These are phyloP conservation scores for Pocillopora verrucosa DNA, from an alignment of 64 coral and sea anemone species.

Conservation along the genomic window DNA sequence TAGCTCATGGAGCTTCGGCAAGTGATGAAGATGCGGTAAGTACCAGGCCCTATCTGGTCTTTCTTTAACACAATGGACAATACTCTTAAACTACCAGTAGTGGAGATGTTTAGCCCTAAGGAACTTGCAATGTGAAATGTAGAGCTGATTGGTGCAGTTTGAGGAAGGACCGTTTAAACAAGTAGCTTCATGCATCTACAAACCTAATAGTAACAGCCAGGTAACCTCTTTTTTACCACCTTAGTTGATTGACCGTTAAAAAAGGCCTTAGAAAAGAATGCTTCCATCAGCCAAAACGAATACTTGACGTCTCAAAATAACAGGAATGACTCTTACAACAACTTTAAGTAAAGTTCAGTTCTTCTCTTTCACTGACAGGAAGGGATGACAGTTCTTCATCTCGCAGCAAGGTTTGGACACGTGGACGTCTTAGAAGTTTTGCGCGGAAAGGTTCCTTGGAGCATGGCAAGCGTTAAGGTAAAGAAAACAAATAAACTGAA, in stretches of 20 bases:
- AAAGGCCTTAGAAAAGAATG: no score
- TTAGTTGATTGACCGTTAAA: no score
- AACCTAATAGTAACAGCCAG: no score
- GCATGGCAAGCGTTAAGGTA: constrained; percentile 95
- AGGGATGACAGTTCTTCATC: constrained; percentile 88
- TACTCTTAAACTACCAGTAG: no score
- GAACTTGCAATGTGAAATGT: no score
- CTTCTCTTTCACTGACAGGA: constrained; percentile 26
- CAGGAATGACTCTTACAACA: neutral
- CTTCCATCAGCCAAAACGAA: neutral
- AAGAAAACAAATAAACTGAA: no score
- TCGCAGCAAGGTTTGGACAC: constrained; percentile 88
- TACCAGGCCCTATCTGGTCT: neutral
- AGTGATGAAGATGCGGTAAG: constrained; percentile 94
- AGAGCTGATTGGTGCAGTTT: no score
- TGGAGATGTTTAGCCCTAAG: no score
- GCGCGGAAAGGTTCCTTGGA: constrained; percentile 94
- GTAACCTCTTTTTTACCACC: no score
- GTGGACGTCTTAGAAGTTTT: constrained; percentile 87
- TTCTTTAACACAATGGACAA: neutral
- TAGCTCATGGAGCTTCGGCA: constrained; percentile 77
- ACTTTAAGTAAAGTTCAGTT: neutral
- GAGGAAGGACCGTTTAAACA: no score
- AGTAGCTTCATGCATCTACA: no score
- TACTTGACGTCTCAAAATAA: neutral